phyloP scores from a whole-genome alignment of 2,113 vertebrate genomes.

The Nannospalax galili region DNA sequence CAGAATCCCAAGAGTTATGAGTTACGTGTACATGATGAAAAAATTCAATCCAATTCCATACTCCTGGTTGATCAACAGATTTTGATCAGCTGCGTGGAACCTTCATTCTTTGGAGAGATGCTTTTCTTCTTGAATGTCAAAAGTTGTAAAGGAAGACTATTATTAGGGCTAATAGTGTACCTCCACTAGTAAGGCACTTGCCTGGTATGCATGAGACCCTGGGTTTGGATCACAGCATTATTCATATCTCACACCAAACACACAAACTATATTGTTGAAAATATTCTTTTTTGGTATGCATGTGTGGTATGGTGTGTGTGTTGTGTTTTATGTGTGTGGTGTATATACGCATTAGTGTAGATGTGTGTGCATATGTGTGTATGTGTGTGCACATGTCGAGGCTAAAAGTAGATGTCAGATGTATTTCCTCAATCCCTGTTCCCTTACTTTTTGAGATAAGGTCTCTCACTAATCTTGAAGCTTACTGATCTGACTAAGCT shows the following conservation, averaged over 20 bases:
- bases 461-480: neutral
- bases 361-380: neutral
- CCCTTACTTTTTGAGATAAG: neutral
- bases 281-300: neutral
- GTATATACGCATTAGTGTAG: neutral
- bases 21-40: neutral
- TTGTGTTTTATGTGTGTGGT: neutral
- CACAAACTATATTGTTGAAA: neutral
- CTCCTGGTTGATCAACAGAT: neutral
- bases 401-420: fast-evolving
- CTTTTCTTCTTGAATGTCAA: conserved; percentile 24
- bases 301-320: too few species aligned
- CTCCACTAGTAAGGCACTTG: neutral
- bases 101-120: neutral
- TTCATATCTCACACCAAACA: neutral
- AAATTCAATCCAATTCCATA: neutral
- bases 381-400: too few species aligned
- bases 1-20: neutral
- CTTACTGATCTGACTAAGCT: too few species aligned
- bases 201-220: too few species aligned
- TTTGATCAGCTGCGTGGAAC: neutral
- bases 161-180: neutral
- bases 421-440: neutral
- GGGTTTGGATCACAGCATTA: neutral
- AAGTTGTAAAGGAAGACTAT: neutral